Percentiles rank a stretch among this genome's conserved stretches.
These are phyloP conservation scores for Myoxocephalus aenaeus DNA, from an alignment of 2,797 vertebrate species.

Conservation along the genomic window DNA sequence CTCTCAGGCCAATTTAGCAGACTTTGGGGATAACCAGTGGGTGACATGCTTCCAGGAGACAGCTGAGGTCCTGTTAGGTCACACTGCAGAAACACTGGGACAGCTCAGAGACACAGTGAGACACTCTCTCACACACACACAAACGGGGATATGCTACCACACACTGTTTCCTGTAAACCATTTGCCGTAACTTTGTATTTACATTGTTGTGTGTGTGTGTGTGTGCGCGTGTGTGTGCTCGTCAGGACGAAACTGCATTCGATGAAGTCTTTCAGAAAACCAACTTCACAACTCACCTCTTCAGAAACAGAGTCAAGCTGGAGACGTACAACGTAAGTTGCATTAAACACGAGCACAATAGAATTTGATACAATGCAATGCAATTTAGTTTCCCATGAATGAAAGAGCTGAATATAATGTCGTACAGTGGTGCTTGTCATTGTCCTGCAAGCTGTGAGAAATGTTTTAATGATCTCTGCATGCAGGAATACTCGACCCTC, in stretches of 20 bases:
- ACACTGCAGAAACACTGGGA: constrained; percentile 88
- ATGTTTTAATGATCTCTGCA: constrained; percentile 30
- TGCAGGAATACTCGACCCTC: constrained; percentile 29
- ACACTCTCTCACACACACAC: constrained; percentile 21
- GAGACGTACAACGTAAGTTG: constrained; percentile 96
- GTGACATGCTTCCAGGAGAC: constrained; percentile 96
- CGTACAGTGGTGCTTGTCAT: constrained; percentile 33
- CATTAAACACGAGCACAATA: constrained; percentile 12
- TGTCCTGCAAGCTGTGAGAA: constrained; percentile 39
- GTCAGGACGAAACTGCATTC: constrained; percentile 91
- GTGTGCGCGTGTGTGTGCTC: constrained; percentile 29
- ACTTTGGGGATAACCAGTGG: constrained; percentile 96
- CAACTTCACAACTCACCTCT: constrained; percentile 89
- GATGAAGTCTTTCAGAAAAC: constrained; percentile 92
- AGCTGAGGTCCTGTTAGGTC: constrained; percentile 92
- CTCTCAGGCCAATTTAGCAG: constrained; percentile 92
- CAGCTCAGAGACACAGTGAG: constrained; percentile 92
- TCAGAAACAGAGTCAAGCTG: constrained; percentile 92
- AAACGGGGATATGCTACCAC: constrained; percentile 3
- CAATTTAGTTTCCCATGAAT: constrained; percentile 41
- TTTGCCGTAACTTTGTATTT: constrained; percentile 32
- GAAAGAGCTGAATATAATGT: constrained; percentile 39
- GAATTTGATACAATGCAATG: constrained; percentile 18
- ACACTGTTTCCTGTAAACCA: constrained; percentile 37
- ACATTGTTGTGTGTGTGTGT: constrained; percentile 13